Base-by-base conservation (phyloP, 2,797 vertebrate genomes). In the Sebastes taczanowskii region DNA sequence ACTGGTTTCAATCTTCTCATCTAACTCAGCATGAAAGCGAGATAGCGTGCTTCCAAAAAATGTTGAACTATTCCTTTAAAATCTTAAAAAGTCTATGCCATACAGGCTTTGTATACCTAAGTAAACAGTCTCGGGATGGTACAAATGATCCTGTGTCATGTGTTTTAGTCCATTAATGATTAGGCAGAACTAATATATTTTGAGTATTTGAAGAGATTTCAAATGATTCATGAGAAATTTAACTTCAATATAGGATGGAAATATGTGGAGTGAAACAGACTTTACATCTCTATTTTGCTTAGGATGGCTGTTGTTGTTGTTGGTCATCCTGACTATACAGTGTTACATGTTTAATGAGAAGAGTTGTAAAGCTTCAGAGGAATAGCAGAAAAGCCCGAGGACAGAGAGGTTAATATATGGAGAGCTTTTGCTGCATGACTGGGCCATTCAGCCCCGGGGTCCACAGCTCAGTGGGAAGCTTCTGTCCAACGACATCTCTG, bases 401-500 rank as follows among this genome's bases (percentile, higher is more conserved):
- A 94, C 92, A 92, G 53, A 65, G 86, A 90, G 89, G 93, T 93
- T 92, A 92, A 94, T 94, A 94, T 93, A 94, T 93, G 92, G 90
- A 93, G 89, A 90, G 91, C 83, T 89, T 91, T 92, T 94, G 84
- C 94, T 95, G 94, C 94, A 93, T 96, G 95, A 94, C 84, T 95
- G 92, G 91, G 89, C 93, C 92, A 91, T 94, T 95, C 86, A 88
- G 76, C 83, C 90, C 79, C 60, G 55, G 89, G 92, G 88, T 93
- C 90, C 91, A 91, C 72, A 65, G 89, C 93, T 79, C 93, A 88
- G 90, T 86, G 85, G 91, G 93, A 92, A 84, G 89, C 93, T 91
- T 94, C 89, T 93, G 90, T 92, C 88, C 90, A 83, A 91, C 92
- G 94, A 94, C 95, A 95, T 95, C 91, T 95, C 92, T 95, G 94